Evolutionary conservation across 2,797 vertebrate species (phyloP).

Genomic region (Mionectes olivaceus): DNA sequence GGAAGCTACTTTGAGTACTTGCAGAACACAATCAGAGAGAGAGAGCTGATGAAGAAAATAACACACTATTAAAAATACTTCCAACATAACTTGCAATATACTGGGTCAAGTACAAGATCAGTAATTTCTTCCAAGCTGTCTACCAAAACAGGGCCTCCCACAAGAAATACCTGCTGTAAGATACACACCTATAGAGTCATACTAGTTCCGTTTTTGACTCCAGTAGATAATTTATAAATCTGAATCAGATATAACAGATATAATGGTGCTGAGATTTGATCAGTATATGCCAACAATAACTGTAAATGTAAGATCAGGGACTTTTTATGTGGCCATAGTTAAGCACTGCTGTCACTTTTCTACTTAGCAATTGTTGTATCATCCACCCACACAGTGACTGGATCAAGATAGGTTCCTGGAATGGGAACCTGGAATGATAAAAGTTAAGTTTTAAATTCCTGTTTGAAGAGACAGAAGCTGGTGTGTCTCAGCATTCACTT

Average conservation of each 20-base stretch:
- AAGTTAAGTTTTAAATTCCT: slow-evolving; percentile 47
- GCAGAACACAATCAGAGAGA: not conserved
- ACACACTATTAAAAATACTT: slow-evolving; percentile 61
- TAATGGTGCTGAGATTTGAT: slow-evolving; percentile 82
- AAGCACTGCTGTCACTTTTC: slow-evolving; percentile 84
- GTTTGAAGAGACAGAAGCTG: not conserved
- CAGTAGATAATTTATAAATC: slow-evolving; percentile 81
- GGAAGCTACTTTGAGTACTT: not conserved
- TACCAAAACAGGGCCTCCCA: slow-evolving; percentile 81
- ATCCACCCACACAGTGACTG: slow-evolving; percentile 79
- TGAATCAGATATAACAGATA: slow-evolving; percentile 71
- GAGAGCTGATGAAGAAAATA: not conserved
- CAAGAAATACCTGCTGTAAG: slow-evolving; percentile 81
- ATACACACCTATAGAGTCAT: slow-evolving; percentile 68
- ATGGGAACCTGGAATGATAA: slow-evolving; percentile 73
- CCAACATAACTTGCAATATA: slow-evolving; percentile 81
- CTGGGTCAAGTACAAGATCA: slow-evolving; percentile 81
- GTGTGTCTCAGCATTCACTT: not conserved
- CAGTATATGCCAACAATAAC: slow-evolving; percentile 82
- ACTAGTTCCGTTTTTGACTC: slow-evolving; percentile 78
- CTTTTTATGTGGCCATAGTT: slow-evolving; percentile 82
- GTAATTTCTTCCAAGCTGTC: slow-evolving; percentile 85
- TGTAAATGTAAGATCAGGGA: slow-evolving; percentile 79
- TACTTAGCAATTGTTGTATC: slow-evolving; percentile 81
- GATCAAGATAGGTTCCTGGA: slow-evolving; percentile 82